These are phyloP conservation scores for Drosophila gunungcola DNA, from an alignment of 1,140 invertebrate species.

Conservation along the genomic window DNA sequence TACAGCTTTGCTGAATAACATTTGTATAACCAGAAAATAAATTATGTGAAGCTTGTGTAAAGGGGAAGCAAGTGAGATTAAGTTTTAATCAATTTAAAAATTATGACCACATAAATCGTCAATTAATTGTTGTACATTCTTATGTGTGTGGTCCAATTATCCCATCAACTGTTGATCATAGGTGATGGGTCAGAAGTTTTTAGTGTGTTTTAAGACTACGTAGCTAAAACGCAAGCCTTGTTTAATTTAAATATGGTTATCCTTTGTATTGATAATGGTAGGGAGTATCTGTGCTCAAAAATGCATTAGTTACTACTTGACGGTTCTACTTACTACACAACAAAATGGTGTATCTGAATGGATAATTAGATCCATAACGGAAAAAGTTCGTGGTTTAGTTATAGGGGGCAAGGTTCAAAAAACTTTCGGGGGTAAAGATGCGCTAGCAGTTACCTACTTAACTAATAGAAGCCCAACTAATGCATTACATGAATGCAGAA, in stretches of 20 bases:
- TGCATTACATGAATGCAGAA: background rate
- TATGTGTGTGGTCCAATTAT: constrained; percentile 85
- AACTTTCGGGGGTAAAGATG: constrained; percentile 1
- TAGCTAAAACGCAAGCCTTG: constrained; percentile 28
- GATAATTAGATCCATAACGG: constrained; percentile 4
- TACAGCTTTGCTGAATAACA: background rate
- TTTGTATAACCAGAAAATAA: background rate
- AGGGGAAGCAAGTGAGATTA: constrained; percentile 84
- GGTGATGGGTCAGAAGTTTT: constrained; percentile 75
- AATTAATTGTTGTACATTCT: constrained; percentile 83
- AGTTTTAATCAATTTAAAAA: constrained; percentile 8
- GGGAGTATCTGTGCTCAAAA: constrained; percentile 6
- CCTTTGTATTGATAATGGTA: constrained; percentile 1
- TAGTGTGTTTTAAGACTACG: constrained; percentile 68
- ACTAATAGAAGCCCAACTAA: constrained; percentile 3
- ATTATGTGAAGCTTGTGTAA: background rate
- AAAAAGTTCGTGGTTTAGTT: constrained; percentile 4
- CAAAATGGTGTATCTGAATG: constrained; percentile 1
- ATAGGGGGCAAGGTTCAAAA: background rate
- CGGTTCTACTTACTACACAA: background rate
- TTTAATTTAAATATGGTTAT: constrained; percentile 9
- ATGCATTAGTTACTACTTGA: constrained; percentile 4
- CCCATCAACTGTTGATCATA: constrained; percentile 6
- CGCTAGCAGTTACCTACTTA: background rate
- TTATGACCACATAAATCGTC: constrained; percentile 44